Conservation (phyloP, 2,797 vertebrate genomes). For the Erethizon dorsatum region DNA sequence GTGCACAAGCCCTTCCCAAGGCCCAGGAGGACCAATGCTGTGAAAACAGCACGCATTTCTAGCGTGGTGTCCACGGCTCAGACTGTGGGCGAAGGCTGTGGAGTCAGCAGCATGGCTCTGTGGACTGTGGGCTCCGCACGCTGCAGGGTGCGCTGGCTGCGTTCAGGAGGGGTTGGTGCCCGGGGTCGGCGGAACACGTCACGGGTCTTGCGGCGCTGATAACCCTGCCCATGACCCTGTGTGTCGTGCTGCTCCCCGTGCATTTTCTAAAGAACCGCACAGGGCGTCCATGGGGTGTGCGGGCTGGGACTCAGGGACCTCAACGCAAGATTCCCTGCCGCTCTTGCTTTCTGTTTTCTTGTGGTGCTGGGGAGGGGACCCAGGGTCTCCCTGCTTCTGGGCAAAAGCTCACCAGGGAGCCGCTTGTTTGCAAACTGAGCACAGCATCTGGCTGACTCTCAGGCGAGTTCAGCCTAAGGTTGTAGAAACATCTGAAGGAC, state of each 20-base stretch:
- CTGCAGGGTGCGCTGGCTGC: background rate
- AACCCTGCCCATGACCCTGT: background rate
- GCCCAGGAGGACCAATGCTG: constrained; percentile 46
- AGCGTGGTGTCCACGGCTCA: constrained; percentile 14
- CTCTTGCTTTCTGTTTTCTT: background rate
- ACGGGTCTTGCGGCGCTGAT: background rate
- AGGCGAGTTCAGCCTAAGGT: constrained; percentile 68
- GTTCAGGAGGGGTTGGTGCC: constrained; percentile 35
- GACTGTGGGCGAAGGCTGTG: background rate
- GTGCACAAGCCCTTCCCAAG: background rate
- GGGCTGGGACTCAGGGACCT: constrained; percentile 62
- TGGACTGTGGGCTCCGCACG: constrained; percentile 75
- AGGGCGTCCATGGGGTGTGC: background rate
- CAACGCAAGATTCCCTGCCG: constrained; percentile 58
- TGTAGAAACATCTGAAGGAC: constrained; percentile 63
- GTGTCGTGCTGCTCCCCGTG: background rate
- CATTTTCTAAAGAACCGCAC: constrained; percentile 54
- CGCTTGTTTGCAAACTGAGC: background rate
- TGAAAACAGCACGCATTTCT: constrained; percentile 87
- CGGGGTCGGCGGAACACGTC: background rate
- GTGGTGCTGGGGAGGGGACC: background rate
- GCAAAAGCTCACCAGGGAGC: background rate
- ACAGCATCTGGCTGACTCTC: constrained; percentile 46
- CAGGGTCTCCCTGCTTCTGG: background rate
- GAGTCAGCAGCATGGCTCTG: background rate